Percentiles rank a stretch among this genome's conserved stretches.
phyloP scores from a whole-genome alignment of 2,888 invertebrate species.

The Exocentrus adspersus region DNA sequence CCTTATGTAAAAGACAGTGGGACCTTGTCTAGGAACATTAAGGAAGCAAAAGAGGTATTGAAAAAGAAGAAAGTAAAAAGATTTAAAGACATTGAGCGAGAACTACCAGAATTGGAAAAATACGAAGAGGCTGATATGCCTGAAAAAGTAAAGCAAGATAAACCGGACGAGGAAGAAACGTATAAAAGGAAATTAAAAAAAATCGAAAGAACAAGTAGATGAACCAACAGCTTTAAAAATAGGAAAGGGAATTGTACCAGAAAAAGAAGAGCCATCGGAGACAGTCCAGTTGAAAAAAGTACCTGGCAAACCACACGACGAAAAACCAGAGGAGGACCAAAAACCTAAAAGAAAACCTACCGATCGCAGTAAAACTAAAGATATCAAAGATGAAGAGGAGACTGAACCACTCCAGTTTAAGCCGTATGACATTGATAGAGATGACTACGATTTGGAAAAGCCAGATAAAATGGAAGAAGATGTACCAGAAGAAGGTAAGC shows the following conservation, averaged over 20 bases:
- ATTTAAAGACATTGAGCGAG: constrained; percentile 58
- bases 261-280: constrained; percentile 52
- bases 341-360: constrained; percentile 29
- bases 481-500: constrained; percentile 30
- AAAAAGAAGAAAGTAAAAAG: constrained; percentile 57
- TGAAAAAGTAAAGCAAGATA: constrained; percentile 48
- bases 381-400: constrained; percentile 35
- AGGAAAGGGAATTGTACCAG: constrained; percentile 58
- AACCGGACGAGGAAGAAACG: constrained; percentile 49
- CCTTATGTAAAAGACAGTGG: constrained; percentile 58
- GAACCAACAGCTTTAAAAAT: constrained; percentile 51
- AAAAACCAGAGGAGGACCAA: constrained; percentile 34
- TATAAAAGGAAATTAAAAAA: constrained; percentile 40
- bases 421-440: constrained; percentile 57
- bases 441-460: constrained; percentile 57
- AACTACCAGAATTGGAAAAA: constrained; percentile 61
- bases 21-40: constrained; percentile 63
- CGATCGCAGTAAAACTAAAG: constrained; percentile 7
- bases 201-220: constrained; percentile 29
- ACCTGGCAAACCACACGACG: constrained; percentile 50
- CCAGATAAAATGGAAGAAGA: constrained; percentile 58
- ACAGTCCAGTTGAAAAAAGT: constrained; percentile 60
- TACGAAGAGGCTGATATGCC: constrained; percentile 58
- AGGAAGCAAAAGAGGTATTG: constrained; percentile 60
- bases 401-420: constrained; percentile 49